A percentile compares a stretch with the other conserved stretches of the same genome.
These are phyloP conservation scores for Argyrosomus japonicus DNA, from an alignment of 2,113 vertebrate genomes.

Conservation along the genomic window DNA sequence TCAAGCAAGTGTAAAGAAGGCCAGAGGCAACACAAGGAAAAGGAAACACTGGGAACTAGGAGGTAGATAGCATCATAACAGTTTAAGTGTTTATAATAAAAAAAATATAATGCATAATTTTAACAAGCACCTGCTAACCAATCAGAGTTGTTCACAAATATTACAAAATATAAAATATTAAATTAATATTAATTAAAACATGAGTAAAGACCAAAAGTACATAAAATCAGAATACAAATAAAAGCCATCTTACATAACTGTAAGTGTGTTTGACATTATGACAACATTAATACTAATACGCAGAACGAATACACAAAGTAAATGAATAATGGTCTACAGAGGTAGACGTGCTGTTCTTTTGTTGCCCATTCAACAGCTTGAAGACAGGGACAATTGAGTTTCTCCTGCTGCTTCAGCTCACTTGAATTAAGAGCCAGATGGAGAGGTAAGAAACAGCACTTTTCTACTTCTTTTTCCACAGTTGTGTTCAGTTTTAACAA, in stretches of 20 bases:
- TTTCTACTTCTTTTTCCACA: conserved; percentile 18
- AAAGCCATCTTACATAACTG: neutral
- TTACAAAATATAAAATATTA: too few species aligned
- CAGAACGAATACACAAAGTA: neutral
- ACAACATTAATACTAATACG: neutral
- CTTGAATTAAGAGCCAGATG: conserved; percentile 24
- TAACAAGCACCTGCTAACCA: too few species aligned
- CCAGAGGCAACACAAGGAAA: too few species aligned
- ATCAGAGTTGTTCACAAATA: too few species aligned
- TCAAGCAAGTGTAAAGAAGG: too few species aligned
- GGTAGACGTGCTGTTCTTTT: neutral
- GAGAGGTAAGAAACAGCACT: conserved; percentile 1
- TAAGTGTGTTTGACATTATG: neutral
- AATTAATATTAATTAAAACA: too few species aligned
- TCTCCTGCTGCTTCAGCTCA: conserved; percentile 5
- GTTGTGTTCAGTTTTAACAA: conserved; percentile 28
- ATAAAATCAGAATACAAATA: neutral
- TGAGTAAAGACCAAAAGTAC: too few species aligned
- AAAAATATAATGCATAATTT: too few species aligned
- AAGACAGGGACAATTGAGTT: conserved; percentile 18
- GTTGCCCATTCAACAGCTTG: conserved; percentile 19
- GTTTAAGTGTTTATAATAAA: too few species aligned
- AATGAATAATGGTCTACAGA: neutral
- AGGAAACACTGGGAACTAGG: too few species aligned
- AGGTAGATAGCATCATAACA: too few species aligned